Base-by-base conservation (phyloP, 1,140 invertebrate species). In the Globodera ellingtonae region DNA sequence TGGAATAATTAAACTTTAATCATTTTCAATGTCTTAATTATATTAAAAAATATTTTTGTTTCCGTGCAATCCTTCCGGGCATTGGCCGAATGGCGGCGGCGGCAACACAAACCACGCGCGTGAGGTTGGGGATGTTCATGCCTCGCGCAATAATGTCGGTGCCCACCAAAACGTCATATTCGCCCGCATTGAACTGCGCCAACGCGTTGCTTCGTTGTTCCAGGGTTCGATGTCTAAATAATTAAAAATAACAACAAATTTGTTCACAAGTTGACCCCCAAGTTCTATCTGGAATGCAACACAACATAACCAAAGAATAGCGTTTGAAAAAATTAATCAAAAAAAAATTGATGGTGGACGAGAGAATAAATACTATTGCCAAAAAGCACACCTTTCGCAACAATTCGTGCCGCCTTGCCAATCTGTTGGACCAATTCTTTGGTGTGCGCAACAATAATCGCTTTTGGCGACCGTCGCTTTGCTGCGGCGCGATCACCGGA, bases 131-230 rank as follows among this genome's bases (percentile, higher is more conserved):
- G 6, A 74, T 56, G 67, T 79, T 79, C 47, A 79, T 72, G 48
- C 78, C 78, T 24, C 78, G 59, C 0, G 78, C 75, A 8, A 79
- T 79, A 24, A 79, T n/a, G 62, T 79, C 78, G n/a, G 78, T 74
- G 3, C 70, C 78, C 48, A 79, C 50, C 44, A 79, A 21, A 65
- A 79, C 62, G 48, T 79, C 44, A 21, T 50, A 79, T 10, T 79
- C 48, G 59, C 78, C 78, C 13, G 4, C 24, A 18, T 79, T 79
- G 50, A 79, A 79, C 13, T 73, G 47, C 7, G n/a, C 75, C 44
- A 72, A n/a, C 15, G 78, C 78, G 10, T 79, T 78, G 48, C 10
- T 66, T 15, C 78, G 75, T 73, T 79, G 78, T 10, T 79, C 78
- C 21, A 73, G 69, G 24, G 24, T 9, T 8, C 78, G 78, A 44